Base-by-base conservation (phyloP, 2,888 invertebrate genomes). In the Tyria jacobaeae region DNA sequence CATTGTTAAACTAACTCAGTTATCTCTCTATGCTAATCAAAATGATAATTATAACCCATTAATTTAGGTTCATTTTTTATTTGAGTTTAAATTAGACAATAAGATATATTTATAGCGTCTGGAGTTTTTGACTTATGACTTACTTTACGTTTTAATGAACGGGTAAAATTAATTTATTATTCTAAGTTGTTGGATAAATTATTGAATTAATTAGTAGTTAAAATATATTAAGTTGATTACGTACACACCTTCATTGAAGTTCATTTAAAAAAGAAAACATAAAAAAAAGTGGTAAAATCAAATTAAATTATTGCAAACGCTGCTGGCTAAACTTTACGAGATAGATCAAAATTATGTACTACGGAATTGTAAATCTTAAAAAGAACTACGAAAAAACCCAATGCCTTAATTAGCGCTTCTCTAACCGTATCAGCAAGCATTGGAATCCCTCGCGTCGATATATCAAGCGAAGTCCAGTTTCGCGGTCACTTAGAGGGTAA, bases 21-120 rank as follows among this genome's bases (percentile, higher is more conserved):
- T 64, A 60, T 63, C 64, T 67, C 48, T 54, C 61, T 67, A 67
- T 65, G 57, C 27, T 58, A 73, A 76, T 76, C 27, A 52, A 15
- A 39, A 58, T 57, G 50, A 39, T 64, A 57, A 66, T 66, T 64
- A 49, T 17, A 17, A 54, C 44, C 41, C 52, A 50, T 71, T 68
- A 61, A 63, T 54, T 68, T 47, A 14, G 39, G 7, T 39, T n/a
- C 54, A 39, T 24, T 47, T 21, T 50, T 56, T 52, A 31, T 31
- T 39, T 27, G 10, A 14, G 44, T 14, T 31, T 34, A 31, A 44
- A 34, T 44, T 34, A 21, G 4, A 14, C 6, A 41, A 54, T 31
- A 14, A 54, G 31, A 44, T 27, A 44, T 55, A 44, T 17, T 54
- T 21, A 44, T 14, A 15, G 21, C 21, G 31, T 15, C 3, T 31